Conservation (phyloP, 1,140 invertebrate genomes). For the Ceratina calcarata region DNA sequence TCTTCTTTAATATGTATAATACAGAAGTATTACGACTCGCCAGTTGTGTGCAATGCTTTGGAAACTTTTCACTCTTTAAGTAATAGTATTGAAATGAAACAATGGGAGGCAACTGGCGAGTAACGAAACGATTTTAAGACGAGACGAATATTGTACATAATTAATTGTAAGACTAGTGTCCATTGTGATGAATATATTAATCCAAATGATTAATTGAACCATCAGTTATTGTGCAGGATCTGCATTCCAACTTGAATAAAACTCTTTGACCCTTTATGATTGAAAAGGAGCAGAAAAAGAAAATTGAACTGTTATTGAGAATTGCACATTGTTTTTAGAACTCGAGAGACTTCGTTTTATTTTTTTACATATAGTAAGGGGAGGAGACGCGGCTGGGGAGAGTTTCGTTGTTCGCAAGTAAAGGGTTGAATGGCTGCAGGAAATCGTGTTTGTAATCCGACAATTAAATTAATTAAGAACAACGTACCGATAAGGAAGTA, state of each 20-base stretch:
- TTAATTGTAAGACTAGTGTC: constrained; percentile 7
- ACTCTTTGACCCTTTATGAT: constrained; percentile 5
- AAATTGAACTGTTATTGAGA: neutral
- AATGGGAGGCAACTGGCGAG: neutral
- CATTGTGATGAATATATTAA: constrained; percentile 24
- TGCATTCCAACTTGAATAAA: constrained; percentile 26
- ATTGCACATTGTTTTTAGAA: neutral
- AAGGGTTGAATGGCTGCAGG: neutral
- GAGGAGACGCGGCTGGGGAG: neutral
- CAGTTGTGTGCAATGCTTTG: neutral
- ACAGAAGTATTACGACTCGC: neutral
- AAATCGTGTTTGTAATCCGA: constrained; percentile 19
- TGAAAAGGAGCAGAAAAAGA: too few relatives aligned
- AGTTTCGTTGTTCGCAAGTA: too few relatives aligned
- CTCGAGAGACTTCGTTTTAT: constrained; percentile 5
- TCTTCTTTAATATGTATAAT: constrained; percentile 4
- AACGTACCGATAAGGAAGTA: constrained; percentile 57
- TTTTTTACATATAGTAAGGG: neutral
- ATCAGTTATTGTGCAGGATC: constrained; percentile 12
- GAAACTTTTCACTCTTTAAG: neutral
- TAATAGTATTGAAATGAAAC: neutral
- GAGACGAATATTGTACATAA: constrained; percentile 27
- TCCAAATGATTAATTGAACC: neutral
- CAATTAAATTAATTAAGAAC: constrained; percentile 14
- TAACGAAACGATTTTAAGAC: neutral